phyloP scores from a whole-genome alignment of 2,797 vertebrate genomes.

The Tenualosa ilisha region DNA sequence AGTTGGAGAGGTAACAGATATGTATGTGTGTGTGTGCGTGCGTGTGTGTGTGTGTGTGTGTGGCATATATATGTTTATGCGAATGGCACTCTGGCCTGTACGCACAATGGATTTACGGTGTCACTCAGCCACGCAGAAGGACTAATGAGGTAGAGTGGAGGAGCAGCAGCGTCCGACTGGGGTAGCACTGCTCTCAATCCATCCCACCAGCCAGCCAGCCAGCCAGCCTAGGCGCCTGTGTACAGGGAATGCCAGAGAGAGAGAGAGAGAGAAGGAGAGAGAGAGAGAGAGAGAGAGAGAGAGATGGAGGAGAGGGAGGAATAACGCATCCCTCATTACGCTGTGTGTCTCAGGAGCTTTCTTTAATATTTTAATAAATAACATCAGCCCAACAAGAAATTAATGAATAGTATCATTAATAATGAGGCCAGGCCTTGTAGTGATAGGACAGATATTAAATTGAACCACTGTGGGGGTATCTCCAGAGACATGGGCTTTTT shows the following conservation, averaged over 20 bases:
- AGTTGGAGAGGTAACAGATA: conserved; percentile 62
- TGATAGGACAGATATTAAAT: conserved; percentile 99
- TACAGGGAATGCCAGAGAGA: conserved; percentile 25
- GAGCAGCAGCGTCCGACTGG: conserved; percentile 72
- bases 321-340: conserved; percentile 94
- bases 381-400: conserved; percentile 99
- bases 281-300: not conserved
- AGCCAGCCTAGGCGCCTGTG: conserved; percentile 45
- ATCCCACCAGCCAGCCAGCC: conserved; percentile 77
- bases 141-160: conserved; percentile 90
- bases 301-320: conserved; percentile 50
- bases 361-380: conserved; percentile 99
- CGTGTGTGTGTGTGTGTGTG: conserved; percentile 42
- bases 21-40: conserved; percentile 43
- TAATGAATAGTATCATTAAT: conserved; percentile 99
- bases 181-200: conserved; percentile 80
- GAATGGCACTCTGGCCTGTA: conserved; percentile 69
- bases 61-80: conserved; percentile 30
- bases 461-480: conserved; percentile 96
- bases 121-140: conserved; percentile 94
- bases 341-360: conserved; percentile 92
- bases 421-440: conserved; percentile 96
- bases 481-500: conserved; percentile 96
- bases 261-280: not conserved
- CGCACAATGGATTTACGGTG: conserved; percentile 96